Percentiles rank a stretch among this genome's conserved stretches.
These are phyloP conservation scores for Mastigias papua DNA, from an alignment of 30 jellyfish, hydroid and myxozoan species.

Conservation along the genomic window DNA sequence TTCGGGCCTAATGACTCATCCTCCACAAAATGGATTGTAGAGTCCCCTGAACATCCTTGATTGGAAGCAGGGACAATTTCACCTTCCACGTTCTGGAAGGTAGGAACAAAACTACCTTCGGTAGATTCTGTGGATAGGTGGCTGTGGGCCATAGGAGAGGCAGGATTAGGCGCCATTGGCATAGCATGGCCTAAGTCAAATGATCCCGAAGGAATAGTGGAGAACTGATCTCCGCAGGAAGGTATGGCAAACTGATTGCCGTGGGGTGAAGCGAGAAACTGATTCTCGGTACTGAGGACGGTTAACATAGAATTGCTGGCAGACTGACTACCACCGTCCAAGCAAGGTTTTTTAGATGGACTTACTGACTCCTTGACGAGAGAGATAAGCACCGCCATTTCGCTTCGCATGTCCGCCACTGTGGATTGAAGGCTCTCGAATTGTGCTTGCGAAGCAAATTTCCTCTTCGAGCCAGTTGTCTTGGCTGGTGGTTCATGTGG, in stretches of 20 bases:
- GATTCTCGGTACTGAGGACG: slow-evolving; percentile 4
- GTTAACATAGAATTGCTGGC: not conserved
- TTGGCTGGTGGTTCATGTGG: no score
- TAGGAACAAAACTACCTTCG: not conserved
- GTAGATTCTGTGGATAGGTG: not conserved
- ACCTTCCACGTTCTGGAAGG: not conserved
- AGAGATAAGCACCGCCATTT: not conserved
- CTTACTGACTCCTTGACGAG: slow-evolving; percentile 1
- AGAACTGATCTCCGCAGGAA: slow-evolving; percentile 39
- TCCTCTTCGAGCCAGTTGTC: no score
- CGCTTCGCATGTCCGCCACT: not conserved
- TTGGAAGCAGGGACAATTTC: not conserved
- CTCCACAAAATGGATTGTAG: not conserved
- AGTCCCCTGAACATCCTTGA: not conserved
- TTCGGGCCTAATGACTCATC: slow-evolving; percentile 3
- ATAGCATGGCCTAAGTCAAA: not conserved
- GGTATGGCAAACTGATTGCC: slow-evolving; percentile 37
- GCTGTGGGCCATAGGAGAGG: not conserved
- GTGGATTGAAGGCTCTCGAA: not conserved
- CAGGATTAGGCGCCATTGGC: slow-evolving; percentile 3
- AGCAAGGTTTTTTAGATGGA: not conserved
- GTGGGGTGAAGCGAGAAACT: slow-evolving; percentile 2
- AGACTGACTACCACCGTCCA: not conserved
- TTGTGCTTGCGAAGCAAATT: no score
- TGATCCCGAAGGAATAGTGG: slow-evolving; percentile 22